Percentiles rank a stretch among this genome's conserved stretches.
Conservation (phyloP, 2,888 invertebrate species). For the Isotomurus palustris region DNA sequence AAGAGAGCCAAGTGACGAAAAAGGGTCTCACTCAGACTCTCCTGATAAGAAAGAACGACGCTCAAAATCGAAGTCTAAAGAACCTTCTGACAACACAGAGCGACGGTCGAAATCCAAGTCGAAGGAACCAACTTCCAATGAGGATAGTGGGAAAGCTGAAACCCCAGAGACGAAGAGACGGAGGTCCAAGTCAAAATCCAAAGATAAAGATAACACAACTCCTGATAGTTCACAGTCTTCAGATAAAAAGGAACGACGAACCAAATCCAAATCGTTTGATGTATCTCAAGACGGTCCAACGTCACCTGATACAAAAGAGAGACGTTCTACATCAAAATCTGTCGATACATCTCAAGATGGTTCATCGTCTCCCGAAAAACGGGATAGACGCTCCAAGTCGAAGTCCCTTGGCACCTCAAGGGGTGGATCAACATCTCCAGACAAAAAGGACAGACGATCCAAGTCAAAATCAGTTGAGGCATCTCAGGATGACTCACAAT, state of each 20-base stretch:
- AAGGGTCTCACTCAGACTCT: background rate
- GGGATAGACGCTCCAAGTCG: conserved; percentile 10
- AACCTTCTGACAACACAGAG: conserved; percentile 7
- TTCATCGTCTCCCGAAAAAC: conserved; percentile 22
- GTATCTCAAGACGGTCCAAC: background rate
- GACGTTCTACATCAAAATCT: background rate
- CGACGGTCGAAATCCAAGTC: background rate
- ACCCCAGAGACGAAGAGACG: background rate
- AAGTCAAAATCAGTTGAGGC: background rate
- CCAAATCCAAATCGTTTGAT: background rate
- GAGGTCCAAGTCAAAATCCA: conserved; percentile 1
- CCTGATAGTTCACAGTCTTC: no score
- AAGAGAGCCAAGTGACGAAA: background rate
- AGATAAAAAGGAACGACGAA: conserved; percentile 6
- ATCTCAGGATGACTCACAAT: background rate
- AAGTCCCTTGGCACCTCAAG: conserved; percentile 8
- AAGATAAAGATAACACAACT: no score
- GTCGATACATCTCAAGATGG: background rate
- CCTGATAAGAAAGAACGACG: no score
- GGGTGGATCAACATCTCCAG: background rate
- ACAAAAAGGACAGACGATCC: background rate
- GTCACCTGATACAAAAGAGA: background rate
- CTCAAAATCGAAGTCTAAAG: conserved; percentile 3
- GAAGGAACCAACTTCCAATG: no score
- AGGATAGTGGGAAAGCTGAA: no score